Conservation (phyloP, 2,113 vertebrate species). For the Melanotaenia duboulayi region DNA sequence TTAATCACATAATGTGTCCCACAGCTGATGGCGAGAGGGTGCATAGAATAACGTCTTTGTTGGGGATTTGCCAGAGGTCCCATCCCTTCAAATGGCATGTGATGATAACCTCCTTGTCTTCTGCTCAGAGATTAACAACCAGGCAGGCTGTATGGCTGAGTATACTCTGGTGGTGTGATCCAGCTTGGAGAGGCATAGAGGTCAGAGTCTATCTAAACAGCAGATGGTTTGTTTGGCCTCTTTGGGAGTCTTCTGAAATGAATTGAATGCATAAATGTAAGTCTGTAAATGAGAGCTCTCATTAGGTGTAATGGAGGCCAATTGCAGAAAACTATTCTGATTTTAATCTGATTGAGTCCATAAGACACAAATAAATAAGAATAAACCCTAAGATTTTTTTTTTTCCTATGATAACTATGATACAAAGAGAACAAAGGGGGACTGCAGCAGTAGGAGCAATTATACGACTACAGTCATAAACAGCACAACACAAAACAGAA, state of each 20-base stretch:
- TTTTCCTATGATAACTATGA: conserved; percentile 3
- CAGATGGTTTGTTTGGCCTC: conserved; percentile 75
- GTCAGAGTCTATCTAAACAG: conserved; percentile 79
- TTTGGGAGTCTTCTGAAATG: conserved; percentile 56
- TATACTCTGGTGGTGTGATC: conserved; percentile 51
- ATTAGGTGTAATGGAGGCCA: conserved; percentile 29
- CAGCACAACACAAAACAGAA: conserved; percentile 21
- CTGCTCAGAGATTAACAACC: conserved; percentile 54
- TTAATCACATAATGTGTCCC: conserved; percentile 49
- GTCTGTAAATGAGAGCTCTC: conserved; percentile 29
- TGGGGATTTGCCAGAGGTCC: conserved; percentile 56
- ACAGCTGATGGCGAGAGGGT: conserved; percentile 45
- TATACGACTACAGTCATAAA: conserved; percentile 42
- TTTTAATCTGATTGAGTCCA: conserved; percentile 14
- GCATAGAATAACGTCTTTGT: conserved; percentile 44
- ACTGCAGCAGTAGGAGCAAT: conserved; percentile 29
- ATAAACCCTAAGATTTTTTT: background rate
- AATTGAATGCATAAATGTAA: conserved; percentile 46
- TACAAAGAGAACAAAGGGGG: background rate
- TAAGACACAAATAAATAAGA: background rate
- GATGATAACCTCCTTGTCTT: conserved; percentile 68
- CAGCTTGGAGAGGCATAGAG: conserved; percentile 60
- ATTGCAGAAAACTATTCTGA: conserved; percentile 10
- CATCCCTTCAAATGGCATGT: conserved; percentile 52
- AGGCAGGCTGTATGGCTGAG: conserved; percentile 43